Evolutionary conservation across 2,113 vertebrate genomes (phyloP).

Genomic region (Hippocampus guttulatus): DNA sequence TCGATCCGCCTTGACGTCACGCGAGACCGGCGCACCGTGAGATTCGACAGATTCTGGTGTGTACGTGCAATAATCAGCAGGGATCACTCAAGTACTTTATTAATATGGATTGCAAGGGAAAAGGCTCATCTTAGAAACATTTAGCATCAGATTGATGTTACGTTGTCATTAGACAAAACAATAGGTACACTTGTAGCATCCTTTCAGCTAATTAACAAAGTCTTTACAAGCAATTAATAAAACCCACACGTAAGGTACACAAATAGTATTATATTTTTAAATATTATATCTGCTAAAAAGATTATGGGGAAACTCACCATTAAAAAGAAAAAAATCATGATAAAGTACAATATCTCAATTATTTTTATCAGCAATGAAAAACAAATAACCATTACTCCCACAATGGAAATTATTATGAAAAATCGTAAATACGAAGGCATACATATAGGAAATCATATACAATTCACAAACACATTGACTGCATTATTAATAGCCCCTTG

Average conservation of each 20-base stretch:
- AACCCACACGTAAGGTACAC: too few species aligned
- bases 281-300: not conserved
- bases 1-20: slow-evolving; percentile 4
- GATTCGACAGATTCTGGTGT: not conserved
- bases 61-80: not conserved
- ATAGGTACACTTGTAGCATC: not conserved
- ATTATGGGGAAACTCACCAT: too few species aligned
- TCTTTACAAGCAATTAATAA: not conserved
- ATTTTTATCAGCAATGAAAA: too few species aligned
- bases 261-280: not conserved
- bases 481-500: too few species aligned
- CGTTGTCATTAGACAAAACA: not conserved
- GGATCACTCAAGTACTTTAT: not conserved
- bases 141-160: not conserved
- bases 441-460: too few species aligned
- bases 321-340: too few species aligned
- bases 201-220: not conserved
- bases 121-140: not conserved
- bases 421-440: too few species aligned
- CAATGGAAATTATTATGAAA: too few species aligned
- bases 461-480: too few species aligned
- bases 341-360: too few species aligned
- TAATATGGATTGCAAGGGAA: not conserved
- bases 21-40: not conserved
- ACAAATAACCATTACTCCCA: too few species aligned